Evolutionary conservation across 2,888 invertebrate species (phyloP).

Genomic region (Ceratothoa steindachneri): DNA sequence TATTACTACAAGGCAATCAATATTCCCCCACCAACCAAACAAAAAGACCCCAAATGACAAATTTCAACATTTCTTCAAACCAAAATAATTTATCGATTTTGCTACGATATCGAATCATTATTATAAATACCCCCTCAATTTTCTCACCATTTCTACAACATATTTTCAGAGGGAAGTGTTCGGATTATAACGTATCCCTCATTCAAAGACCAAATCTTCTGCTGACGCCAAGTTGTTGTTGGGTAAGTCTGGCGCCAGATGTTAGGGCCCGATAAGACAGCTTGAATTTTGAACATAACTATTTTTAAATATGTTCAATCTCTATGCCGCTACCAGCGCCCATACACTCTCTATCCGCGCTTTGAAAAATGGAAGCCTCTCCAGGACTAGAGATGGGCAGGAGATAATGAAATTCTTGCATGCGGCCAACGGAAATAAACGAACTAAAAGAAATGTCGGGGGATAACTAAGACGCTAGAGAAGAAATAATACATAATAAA

Average conservation of each 20-base stretch:
- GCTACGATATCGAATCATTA: too few species aligned
- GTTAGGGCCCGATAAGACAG: background rate
- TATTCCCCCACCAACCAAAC: too few species aligned
- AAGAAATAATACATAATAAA: too few species aligned
- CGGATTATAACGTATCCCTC: background rate
- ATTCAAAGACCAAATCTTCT: background rate
- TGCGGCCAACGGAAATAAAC: background rate
- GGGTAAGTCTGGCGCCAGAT: slow-evolving; percentile 7
- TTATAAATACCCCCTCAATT: background rate
- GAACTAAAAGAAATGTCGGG: background rate
- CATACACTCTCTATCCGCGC: too few species aligned
- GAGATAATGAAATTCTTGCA: background rate
- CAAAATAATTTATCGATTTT: too few species aligned
- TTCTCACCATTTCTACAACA: background rate
- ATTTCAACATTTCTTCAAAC: too few species aligned
- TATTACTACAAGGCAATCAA: too few species aligned
- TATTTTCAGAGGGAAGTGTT: too few species aligned
- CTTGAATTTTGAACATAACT: background rate
- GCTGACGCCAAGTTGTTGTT: slow-evolving; percentile 1
- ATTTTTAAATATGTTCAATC: background rate
- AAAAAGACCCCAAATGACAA: too few species aligned
- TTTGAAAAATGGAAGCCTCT: background rate
- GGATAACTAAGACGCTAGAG: too few species aligned
- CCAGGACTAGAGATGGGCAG: background rate
- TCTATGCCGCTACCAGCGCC: too few species aligned